A percentile compares a stretch with the other conserved stretches of the same genome.
Conservation (phyloP, 2,797 vertebrate species). For the Euphonia xanthogaster region DNA sequence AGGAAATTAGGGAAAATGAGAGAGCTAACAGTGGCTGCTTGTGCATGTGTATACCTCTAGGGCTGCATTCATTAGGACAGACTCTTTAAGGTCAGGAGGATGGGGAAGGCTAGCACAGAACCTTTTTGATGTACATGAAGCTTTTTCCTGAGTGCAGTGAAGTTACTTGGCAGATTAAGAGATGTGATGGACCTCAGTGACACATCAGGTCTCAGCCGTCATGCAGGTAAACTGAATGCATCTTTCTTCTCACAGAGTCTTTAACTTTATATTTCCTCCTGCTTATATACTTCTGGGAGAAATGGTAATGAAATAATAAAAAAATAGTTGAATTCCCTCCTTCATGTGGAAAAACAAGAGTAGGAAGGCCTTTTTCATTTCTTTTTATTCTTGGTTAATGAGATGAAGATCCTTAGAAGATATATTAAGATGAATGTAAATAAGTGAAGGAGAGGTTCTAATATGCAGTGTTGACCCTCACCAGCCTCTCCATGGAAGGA, state of each 20-base stretch:
- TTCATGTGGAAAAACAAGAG: neutral
- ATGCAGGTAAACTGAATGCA: rapidly evolving
- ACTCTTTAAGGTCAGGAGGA: neutral
- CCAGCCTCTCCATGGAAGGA: neutral
- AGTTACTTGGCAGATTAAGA: neutral
- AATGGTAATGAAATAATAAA: neutral
- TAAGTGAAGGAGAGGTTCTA: neutral
- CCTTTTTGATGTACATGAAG: neutral
- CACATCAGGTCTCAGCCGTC: neutral
- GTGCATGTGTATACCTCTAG: neutral
- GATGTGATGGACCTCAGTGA: neutral
- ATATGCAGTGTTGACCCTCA: neutral
- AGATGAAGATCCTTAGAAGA: neutral
- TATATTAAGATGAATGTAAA: neutral
- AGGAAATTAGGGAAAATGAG: neutral
- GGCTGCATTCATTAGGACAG: neutral
- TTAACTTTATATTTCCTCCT: neutral
- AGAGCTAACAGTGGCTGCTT: neutral
- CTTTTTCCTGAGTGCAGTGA: neutral
- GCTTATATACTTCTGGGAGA: neutral
- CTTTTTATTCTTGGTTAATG: neutral
- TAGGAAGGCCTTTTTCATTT: neutral
- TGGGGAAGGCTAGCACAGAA: neutral
- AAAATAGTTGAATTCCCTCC: neutral
- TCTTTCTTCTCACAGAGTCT: neutral